These are phyloP conservation scores for Turritopsis rubra DNA, from an alignment of 30 jellyfish, hydroid and myxozoan species.

Conservation along the genomic window DNA sequence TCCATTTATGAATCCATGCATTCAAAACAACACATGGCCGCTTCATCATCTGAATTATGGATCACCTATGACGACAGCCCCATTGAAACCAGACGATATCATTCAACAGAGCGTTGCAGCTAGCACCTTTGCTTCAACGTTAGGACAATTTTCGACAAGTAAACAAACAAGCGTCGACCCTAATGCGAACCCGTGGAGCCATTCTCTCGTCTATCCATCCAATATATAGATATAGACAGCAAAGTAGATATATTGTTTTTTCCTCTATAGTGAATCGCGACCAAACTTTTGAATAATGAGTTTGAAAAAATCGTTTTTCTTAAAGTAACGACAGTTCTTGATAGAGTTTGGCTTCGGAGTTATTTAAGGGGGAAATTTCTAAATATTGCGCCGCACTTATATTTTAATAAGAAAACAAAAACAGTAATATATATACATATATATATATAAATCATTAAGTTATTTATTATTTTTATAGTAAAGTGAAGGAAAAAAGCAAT, in stretches of 20 bases:
- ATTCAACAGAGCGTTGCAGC: slow-evolving; percentile 53
- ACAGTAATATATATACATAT: background rate
- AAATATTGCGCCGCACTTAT: background rate
- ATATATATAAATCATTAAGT: background rate
- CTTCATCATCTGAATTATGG: slow-evolving; percentile 82
- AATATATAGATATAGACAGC: slow-evolving; percentile 13
- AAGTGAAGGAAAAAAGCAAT: background rate
- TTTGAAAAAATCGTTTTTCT: background rate
- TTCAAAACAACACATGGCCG: slow-evolving; percentile 93
- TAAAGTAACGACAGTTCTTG: background rate
- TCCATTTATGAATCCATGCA: slow-evolving; percentile 58
- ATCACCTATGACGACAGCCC: slow-evolving; percentile 65
- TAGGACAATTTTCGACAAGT: slow-evolving; percentile 69
- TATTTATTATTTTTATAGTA: background rate
- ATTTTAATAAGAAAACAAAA: background rate
- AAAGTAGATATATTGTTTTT: background rate
- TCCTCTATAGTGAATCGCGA: background rate
- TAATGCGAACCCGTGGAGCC: slow-evolving; percentile 67
- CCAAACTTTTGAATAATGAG: background rate
- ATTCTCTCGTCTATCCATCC: slow-evolving; percentile 67
- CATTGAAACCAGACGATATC: slow-evolving; percentile 63
- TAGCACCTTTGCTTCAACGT: slow-evolving; percentile 49
- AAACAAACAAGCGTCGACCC: slow-evolving; percentile 69
- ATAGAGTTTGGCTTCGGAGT: background rate
- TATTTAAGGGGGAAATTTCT: background rate